These are phyloP conservation scores for Heterohyrax brucei DNA, from an alignment of 2,797 vertebrate species.

Conservation along the genomic window DNA sequence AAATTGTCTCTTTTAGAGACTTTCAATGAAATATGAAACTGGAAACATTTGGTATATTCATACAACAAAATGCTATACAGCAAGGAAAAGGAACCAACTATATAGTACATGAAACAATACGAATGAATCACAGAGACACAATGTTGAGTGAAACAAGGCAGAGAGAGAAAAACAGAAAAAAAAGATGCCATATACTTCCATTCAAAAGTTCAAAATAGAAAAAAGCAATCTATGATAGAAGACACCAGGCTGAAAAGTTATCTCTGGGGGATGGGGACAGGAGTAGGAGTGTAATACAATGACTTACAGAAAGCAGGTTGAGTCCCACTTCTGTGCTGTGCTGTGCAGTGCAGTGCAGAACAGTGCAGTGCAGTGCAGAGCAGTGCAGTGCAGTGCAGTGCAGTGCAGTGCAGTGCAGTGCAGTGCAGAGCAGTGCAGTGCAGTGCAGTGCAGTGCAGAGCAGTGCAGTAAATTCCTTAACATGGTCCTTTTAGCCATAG, in stretches of 20 bases:
- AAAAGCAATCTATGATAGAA: neutral
- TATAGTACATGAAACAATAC: accelerated
- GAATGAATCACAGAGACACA: neutral
- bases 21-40: neutral
- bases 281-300: accelerated
- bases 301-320: accelerated
- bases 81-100: accelerated
- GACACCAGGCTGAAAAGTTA: neutral
- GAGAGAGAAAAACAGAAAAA: neutral
- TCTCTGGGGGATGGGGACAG: accelerated
- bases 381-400: no score
- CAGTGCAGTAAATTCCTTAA: no score
- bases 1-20: constrained; percentile 72
- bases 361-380: no score
- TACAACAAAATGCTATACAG: neutral
- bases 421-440: no score
- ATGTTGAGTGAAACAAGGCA: neutral
- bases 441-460: no score
- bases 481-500: no score
- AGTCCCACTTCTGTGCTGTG: neutral
- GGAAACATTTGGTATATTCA: neutral
- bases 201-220: neutral
- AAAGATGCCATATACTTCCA: neutral
- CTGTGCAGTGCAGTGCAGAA: no score
- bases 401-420: no score